These are phyloP conservation scores for Lasioglossum zephyrum DNA, from an alignment of 2,888 invertebrate species.

Conservation along the genomic window DNA sequence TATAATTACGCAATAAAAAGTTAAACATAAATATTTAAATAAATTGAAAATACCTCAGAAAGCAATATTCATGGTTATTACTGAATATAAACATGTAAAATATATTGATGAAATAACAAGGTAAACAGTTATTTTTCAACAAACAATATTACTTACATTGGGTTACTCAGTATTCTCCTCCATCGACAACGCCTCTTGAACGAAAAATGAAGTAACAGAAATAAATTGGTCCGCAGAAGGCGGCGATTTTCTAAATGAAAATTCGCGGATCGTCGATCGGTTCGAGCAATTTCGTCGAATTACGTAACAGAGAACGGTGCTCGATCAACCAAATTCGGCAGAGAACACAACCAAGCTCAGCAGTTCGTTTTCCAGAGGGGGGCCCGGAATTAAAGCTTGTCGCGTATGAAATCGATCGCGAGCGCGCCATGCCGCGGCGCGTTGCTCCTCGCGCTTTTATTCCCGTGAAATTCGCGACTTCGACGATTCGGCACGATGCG, in stretches of 20 bases:
- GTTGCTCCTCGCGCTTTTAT: slow-evolving; percentile 29
- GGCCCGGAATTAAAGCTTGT: slow-evolving; percentile 20
- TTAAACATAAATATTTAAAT: too few relatives aligned
- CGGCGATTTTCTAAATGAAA: neutral
- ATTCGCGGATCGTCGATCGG: slow-evolving; percentile 5
- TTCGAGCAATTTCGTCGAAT: neutral
- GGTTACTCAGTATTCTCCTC: neutral
- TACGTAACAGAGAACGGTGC: neutral
- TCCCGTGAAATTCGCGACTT: slow-evolving; percentile 39
- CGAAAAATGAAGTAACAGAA: neutral
- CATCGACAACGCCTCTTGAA: neutral
- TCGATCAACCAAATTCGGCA: neutral
- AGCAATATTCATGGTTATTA: too few relatives aligned
- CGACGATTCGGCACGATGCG: slow-evolving; percentile 27
- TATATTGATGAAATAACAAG: too few relatives aligned
- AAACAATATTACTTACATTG: too few relatives aligned
- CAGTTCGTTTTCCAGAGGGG: slow-evolving; percentile 9
- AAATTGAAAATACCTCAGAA: too few relatives aligned
- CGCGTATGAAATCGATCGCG: slow-evolving; percentile 25
- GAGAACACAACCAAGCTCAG: slow-evolving; percentile 1
- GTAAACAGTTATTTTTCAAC: too few relatives aligned
- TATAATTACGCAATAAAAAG: too few relatives aligned
- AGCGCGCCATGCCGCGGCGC: neutral
- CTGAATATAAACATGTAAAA: too few relatives aligned
- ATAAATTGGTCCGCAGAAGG: neutral